These are phyloP conservation scores for Habroteleia sp. DNA, from an alignment of 2,888 invertebrate genomes.

Conservation along the genomic window DNA sequence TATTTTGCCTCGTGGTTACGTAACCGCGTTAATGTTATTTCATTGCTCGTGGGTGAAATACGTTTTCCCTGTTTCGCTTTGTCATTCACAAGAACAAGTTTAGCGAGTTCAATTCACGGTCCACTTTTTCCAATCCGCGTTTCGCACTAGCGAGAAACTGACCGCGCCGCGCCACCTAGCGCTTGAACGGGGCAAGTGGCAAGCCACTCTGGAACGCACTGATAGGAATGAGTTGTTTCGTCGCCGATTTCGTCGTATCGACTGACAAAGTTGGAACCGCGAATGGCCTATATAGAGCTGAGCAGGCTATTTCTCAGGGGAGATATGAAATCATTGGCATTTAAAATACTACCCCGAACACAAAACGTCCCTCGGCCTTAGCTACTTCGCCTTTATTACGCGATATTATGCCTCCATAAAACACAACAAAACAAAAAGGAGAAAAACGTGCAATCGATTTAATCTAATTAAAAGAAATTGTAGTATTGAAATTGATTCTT, in stretches of 20 bases:
- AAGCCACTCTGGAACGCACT: neutral
- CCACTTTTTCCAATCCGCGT: neutral
- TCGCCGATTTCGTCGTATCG: conserved; percentile 55
- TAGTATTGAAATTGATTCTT: conserved; percentile 2
- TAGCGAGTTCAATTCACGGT: neutral
- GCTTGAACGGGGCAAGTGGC: neutral
- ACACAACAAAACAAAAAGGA: conserved; percentile 26
- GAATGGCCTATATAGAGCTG: conserved; percentile 73
- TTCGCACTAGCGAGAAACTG: conserved; percentile 12
- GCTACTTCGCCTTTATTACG: conserved; percentile 37
- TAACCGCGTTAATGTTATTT: conserved; percentile 17
- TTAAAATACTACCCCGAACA: conserved; percentile 75
- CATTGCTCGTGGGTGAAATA: conserved; percentile 8
- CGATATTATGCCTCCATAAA: conserved; percentile 41
- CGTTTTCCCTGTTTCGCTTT: neutral
- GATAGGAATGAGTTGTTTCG: conserved; percentile 25
- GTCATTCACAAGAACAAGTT: conserved; percentile 3
- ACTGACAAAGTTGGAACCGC: conserved; percentile 68
- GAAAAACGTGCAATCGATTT: conserved; percentile 4
- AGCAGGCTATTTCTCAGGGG: conserved; percentile 70
- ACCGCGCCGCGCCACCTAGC: conserved; percentile 1
- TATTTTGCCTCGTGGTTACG: conserved; percentile 17
- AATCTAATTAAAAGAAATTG: neutral
- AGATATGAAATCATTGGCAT: conserved; percentile 80
- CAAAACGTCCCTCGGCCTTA: conserved; percentile 33